These are phyloP conservation scores for Macrocentrus cingulum DNA, from an alignment of 1,140 invertebrate genomes.

Conservation along the genomic window DNA sequence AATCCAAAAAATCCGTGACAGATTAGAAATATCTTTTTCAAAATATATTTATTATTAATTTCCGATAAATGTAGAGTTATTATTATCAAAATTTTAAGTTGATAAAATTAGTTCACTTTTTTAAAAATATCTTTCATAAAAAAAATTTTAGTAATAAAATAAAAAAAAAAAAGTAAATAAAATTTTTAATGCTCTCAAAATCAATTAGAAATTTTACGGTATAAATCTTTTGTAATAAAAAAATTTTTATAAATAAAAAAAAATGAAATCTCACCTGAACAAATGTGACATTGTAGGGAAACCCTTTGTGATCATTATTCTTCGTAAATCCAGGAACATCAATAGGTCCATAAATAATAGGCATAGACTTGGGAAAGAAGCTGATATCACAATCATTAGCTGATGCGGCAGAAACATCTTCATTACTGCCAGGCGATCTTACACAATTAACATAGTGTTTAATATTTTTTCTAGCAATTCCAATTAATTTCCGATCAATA, in stretches of 20 bases:
- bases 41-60: no score
- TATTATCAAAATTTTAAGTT: no score
- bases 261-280: constrained; percentile 68
- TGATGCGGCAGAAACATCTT: constrained; percentile 37
- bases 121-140: no score
- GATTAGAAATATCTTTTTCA: no score
- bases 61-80: no score
- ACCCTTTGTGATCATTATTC: constrained; percentile 60
- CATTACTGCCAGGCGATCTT: constrained; percentile 46
- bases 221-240: no score
- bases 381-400: constrained; percentile 49
- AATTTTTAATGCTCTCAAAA: neutral
- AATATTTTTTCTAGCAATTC: constrained; percentile 79
- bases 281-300: constrained; percentile 86
- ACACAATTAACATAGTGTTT: constrained; percentile 72
- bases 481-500: constrained; percentile 88
- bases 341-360: constrained; percentile 78
- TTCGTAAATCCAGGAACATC: constrained; percentile 65
- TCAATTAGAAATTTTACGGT: constrained; percentile 11
- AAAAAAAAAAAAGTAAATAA: constrained; percentile 20
- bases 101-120: no score
- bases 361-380: constrained; percentile 84
- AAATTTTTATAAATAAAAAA: constrained; percentile 18
- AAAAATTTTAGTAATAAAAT: constrained; percentile 10
- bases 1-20: no score